Conservation (phyloP, 2,797 vertebrate species). For the Brachyalestes nurse region DNA sequence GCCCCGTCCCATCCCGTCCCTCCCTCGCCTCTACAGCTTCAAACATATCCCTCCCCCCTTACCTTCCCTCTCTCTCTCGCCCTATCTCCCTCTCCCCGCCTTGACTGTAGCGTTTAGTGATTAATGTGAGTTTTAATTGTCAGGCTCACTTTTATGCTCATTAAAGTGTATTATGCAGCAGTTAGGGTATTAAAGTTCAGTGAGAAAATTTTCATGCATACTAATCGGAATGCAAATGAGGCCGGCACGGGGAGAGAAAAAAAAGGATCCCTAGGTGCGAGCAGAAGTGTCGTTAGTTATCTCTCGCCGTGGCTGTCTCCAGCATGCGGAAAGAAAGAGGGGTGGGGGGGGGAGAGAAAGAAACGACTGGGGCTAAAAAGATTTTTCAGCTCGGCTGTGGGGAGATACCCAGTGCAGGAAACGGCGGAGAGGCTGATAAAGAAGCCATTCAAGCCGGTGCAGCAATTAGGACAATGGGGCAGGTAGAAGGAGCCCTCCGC, state of each 20-base stretch:
- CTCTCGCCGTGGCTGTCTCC: constrained; percentile 66
- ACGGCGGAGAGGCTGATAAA: constrained; percentile 37
- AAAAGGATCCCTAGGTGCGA: constrained; percentile 72
- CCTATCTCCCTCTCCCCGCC: constrained; percentile 54
- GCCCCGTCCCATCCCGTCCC: constrained; percentile 56
- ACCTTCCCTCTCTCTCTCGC: background rate
- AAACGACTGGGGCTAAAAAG: constrained; percentile 69
- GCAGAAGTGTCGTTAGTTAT: constrained; percentile 75
- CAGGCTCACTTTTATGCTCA: constrained; percentile 84
- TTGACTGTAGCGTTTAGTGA: constrained; percentile 80
- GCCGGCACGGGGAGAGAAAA: constrained; percentile 70
- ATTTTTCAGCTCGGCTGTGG: constrained; percentile 49
- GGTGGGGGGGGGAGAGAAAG: constrained; percentile 17
- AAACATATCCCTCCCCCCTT: constrained; percentile 40
- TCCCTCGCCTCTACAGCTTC: constrained; percentile 46
- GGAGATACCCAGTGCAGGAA: constrained; percentile 28
- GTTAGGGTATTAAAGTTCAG: constrained; percentile 88
- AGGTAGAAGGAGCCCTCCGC: constrained; percentile 40
- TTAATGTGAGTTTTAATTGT: constrained; percentile 90
- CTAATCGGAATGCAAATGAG: constrained; percentile 89
- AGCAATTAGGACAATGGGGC: constrained; percentile 53
- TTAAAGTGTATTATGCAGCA: constrained; percentile 86
- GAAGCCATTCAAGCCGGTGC: constrained; percentile 39
- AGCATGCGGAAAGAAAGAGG: constrained; percentile 48
- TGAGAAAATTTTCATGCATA: constrained; percentile 86